Base-by-base conservation (phyloP, 2,797 vertebrate species). In the Enteromius mattozi region DNA sequence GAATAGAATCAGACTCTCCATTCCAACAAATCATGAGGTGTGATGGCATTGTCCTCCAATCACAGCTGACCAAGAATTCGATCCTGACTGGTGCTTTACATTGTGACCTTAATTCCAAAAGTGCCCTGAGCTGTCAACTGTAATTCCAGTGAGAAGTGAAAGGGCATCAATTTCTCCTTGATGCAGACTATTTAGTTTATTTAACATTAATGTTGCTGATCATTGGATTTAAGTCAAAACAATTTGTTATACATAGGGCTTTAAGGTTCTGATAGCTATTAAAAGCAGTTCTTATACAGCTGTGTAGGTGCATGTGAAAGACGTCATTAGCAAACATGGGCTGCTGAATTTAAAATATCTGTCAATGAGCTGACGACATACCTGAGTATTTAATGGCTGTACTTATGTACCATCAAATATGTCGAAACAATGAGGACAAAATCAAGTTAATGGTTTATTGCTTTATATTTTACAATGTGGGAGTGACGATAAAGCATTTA, bases 31-130 rank as follows among this genome's bases (percentile, higher is more conserved):
- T 81, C 85, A 82, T 82, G 77, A 81, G 83, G 51, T 71, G 63
- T 24, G 56, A 80, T 21, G 63, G 51, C 80, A 85, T 85, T 89
- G 86, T 90, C 85, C 82, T 80, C 82, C 80, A 79, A 88, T 91
- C 89, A 87, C 70, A 70, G 83, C 40, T 66, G 78, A 87, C 88
- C 90, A 27, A 78, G 81, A 90, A 94, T 91, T 86, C 89, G 75
- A 88, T 92, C 90, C 90, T 91, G 87, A 85, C 87, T 42, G 45
- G 74, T 78, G 49, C 59, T 82, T 68, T 80, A 82, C 87, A 87
- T 86, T 83, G 80, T 87, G 83, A 86, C 71, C 84, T 85, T 61
- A 85, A 79, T 78, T 83, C 86, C 79, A 78, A 79, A 85, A 88
- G 77, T 69, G 49, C 77, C 63, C 65, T 66, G 47, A 75, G 40